Evolutionary conservation across 2,888 invertebrate species (phyloP).

Genomic region (Argyresthia goedartella): DNA sequence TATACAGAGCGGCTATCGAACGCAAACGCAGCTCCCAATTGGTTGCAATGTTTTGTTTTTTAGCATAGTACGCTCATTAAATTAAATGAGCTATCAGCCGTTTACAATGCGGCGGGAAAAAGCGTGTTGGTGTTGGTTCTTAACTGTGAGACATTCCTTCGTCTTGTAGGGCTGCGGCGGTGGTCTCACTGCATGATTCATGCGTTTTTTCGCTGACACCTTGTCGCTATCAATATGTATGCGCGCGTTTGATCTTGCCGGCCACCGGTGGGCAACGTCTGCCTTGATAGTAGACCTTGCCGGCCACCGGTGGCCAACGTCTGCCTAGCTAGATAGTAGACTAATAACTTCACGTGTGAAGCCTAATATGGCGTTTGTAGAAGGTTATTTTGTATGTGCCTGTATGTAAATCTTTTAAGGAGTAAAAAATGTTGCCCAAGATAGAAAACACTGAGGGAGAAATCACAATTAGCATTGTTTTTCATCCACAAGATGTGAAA

Average conservation of each 20-base stretch:
- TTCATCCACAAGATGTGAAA: too few relatives aligned
- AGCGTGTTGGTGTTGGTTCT: conserved; percentile 44
- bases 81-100: conserved; percentile 60
- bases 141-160: conserved; percentile 55
- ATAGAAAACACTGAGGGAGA: too few relatives aligned
- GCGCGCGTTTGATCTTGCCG: conserved; percentile 46
- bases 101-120: conserved; percentile 47
- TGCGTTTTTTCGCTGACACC: conserved; percentile 61
- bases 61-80: conserved; percentile 23
- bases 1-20: background rate
- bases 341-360: background rate
- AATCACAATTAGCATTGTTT: too few relatives aligned
- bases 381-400: too few relatives aligned
- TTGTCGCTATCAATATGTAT: conserved; percentile 63
- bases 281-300: conserved; percentile 27
- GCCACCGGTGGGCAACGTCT: conserved; percentile 14
- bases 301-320: conserved; percentile 22
- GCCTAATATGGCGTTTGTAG: background rate
- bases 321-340: background rate
- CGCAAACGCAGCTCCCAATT: background rate
- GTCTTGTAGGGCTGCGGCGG: conserved; percentile 51
- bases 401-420: too few relatives aligned
- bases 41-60: background rate
- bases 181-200: conserved; percentile 66
- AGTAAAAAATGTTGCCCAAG: too few relatives aligned